Base-by-base conservation (phyloP, 2,797 vertebrate species). In the Onychomys arenicola region DNA sequence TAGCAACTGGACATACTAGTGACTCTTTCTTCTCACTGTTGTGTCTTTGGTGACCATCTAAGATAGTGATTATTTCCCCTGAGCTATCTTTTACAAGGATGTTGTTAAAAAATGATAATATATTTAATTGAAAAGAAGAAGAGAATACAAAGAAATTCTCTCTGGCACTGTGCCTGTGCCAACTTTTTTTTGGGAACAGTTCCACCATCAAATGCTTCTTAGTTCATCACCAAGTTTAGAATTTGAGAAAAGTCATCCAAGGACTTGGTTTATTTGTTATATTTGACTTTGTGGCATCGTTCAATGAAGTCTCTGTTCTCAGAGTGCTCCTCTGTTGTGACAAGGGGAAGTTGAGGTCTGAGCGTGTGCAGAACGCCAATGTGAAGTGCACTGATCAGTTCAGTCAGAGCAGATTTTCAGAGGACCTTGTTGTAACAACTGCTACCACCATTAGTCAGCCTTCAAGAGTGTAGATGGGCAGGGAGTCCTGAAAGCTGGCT, bases 221-320 rank as follows among this genome's bases (percentile, higher is more conserved):
- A 32, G 61, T 84, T 95, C 52, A 55, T 86, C 5, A 13, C 2
- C 65, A 16, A 52, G 37, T 86, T 73, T 88, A 73, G 61, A 80
- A n/a, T 96, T 96, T 92, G 55, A 75, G 59, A 89, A 78, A 67
- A 89, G 78, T 92, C 84, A 82, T 81, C 16, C 52, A 90, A 93
- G 21, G 67, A 76, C 52, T 81, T n/a, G 67, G 9, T 78, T 49
- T 40, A 21, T 46, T 40, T 46, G 8, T 27, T 52, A 19, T 57
- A 34, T 49, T 40, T 77, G 32, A 43, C 29, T 96, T 63, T 92
- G 77, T 93, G 83, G 52, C 78, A 90, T 5, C 19, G 17, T 37
- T 89, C 23, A 83, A 0, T 76, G 78, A 21, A 21, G 91, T 73
- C 85, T 91, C 61, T 86, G 40, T 78, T 82, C 78, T 92, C 43